phyloP scores from a whole-genome alignment of 1,140 invertebrate genomes.

The Tetramorium parvispinum region DNA sequence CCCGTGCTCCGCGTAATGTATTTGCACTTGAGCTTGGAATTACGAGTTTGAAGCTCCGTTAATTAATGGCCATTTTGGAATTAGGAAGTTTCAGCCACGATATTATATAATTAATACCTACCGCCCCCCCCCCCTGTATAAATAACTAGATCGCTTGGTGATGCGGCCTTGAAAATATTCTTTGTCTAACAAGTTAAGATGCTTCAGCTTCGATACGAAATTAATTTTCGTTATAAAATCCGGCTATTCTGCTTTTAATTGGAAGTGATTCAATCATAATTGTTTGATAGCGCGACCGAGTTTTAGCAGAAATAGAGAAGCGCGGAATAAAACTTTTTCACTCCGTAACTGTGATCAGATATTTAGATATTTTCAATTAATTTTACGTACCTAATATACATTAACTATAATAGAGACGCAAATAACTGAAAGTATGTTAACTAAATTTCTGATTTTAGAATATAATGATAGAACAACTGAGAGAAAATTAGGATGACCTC shows the following conservation, averaged over 20 bases:
- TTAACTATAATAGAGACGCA: conserved; percentile 9
- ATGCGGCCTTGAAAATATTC: conserved; percentile 52
- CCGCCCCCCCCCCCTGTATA: conserved; percentile 18
- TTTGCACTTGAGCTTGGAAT: conserved; percentile 68
- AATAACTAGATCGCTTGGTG: conserved; percentile 51
- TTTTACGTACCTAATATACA: background rate
- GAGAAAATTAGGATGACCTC: background rate
- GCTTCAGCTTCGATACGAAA: background rate
- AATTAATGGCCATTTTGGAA: conserved; percentile 73
- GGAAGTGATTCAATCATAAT: conserved; percentile 1
- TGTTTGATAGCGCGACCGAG: background rate
- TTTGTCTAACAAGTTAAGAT: conserved; percentile 33
- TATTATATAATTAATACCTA: conserved; percentile 71
- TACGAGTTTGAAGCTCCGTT: conserved; percentile 65
- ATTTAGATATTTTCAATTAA: conserved; percentile 39
- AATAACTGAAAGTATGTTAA: conserved; percentile 49
- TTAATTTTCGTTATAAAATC: conserved; percentile 18
- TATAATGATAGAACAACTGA: background rate
- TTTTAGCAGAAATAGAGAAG: background rate
- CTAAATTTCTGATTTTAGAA: conserved; percentile 34
- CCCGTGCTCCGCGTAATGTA: conserved; percentile 53
- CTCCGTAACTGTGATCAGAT: background rate
- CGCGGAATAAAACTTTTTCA: conserved; percentile 6
- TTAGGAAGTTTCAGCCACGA: conserved; percentile 69
- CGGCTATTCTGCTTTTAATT: conserved; percentile 25